These are phyloP conservation scores for Leptinotarsa tumamoca DNA, from an alignment of 2,888 invertebrate genomes.

Conservation along the genomic window DNA sequence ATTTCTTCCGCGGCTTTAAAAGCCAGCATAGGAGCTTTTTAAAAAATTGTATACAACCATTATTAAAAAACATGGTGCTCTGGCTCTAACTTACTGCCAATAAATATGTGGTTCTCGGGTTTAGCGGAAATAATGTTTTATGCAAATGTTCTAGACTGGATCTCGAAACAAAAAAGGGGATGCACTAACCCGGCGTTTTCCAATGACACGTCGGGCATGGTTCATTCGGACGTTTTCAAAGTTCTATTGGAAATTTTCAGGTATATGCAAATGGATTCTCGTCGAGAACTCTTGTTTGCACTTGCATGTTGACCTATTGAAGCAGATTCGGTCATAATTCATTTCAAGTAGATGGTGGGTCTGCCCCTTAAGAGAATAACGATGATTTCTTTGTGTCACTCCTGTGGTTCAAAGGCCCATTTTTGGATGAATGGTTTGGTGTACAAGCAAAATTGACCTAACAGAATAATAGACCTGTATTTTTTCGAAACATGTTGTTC, in stretches of 20 bases:
- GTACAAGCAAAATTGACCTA: no score
- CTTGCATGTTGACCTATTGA: neutral
- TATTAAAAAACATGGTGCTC: slow-evolving; percentile 21
- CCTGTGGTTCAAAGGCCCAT: no score
- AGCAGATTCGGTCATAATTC: no score
- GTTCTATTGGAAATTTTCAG: neutral
- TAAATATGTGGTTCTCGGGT: slow-evolving; percentile 18
- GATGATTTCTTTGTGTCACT: no score
- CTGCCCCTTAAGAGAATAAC: no score
- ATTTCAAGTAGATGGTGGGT: no score
- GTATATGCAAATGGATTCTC: neutral
- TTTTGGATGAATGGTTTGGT: no score
- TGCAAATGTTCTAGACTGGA: slow-evolving; percentile 7
- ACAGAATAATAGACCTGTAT: no score
- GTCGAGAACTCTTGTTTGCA: neutral
- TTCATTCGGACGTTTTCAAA: neutral
- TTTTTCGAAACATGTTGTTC: no score
- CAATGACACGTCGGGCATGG: slow-evolving; percentile 4
- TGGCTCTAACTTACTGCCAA: slow-evolving; percentile 20
- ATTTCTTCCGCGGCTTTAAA: slow-evolving; percentile 15
- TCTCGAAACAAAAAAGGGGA: slow-evolving; percentile 15
- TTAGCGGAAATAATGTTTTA: slow-evolving; percentile 21
- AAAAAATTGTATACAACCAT: slow-evolving; percentile 20
- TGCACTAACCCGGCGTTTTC: slow-evolving; percentile 1
- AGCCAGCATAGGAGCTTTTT: slow-evolving; percentile 18